Percentiles rank a stretch among this genome's conserved stretches.
Conservation (phyloP, 53 echinoderm and acorn worm genomes). For the Paracentrotus lividus region DNA sequence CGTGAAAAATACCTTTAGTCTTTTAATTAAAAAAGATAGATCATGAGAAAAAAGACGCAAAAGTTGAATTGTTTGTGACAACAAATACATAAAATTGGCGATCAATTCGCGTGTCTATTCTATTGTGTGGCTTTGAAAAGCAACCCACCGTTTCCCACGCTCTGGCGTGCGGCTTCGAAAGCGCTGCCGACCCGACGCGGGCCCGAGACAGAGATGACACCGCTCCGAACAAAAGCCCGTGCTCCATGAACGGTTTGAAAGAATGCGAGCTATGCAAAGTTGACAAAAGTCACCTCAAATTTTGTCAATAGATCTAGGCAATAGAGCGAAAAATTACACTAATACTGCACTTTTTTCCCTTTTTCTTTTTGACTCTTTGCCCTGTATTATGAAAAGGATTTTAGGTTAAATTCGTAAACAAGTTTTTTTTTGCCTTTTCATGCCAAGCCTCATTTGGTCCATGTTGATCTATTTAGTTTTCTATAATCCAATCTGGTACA, state of each 20-base stretch:
- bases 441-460: not conserved
- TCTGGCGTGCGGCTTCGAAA: conserved; percentile 31
- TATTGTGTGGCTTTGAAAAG: conserved; percentile 7
- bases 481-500: not conserved
- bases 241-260: conserved; percentile 22
- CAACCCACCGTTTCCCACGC: conserved; percentile 45
- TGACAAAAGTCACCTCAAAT: conserved; percentile 54
- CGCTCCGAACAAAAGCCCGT: conserved; percentile 48
- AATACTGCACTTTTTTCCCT: conserved; percentile 15
- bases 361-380: conserved; percentile 33
- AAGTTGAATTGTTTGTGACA: conserved; percentile 29
- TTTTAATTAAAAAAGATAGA: not conserved
- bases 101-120: conserved; percentile 45
- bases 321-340: conserved; percentile 65
- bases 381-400: conserved; percentile 25
- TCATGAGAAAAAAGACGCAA: not conserved
- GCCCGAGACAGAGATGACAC: conserved; percentile 25
- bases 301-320: conserved; percentile 66
- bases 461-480: not conserved
- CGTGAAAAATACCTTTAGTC: not conserved
- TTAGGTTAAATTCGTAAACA: conserved; percentile 64
- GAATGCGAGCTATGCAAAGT: conserved; percentile 53
- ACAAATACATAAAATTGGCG: conserved; percentile 45
- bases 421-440: not conserved
- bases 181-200: conserved; percentile 26